phyloP scores from a whole-genome alignment of 2,113 vertebrate genomes.

The Pygoscelis antarcticus region DNA sequence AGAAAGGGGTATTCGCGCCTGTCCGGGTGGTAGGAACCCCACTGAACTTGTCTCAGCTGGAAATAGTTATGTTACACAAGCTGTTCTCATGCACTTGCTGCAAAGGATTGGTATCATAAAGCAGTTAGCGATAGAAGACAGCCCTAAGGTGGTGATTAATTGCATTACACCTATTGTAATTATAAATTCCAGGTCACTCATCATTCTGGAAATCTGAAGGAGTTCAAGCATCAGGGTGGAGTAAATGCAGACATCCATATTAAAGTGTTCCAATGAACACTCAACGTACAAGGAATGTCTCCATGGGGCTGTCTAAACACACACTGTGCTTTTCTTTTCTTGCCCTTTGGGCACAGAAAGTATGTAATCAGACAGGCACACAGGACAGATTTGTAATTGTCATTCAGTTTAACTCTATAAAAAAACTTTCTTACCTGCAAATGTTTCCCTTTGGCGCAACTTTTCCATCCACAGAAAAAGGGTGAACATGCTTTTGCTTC shows the following conservation, averaged over 20 bases:
- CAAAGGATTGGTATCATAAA: neutral
- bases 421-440: neutral
- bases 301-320: conserved; percentile 45
- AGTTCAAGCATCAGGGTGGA: conserved; percentile 54
- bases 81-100: conserved; percentile 45
- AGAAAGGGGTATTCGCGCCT: neutral
- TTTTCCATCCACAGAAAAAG: conserved; percentile 30
- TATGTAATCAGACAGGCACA: conserved; percentile 34
- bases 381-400: conserved; percentile 37
- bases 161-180: conserved; percentile 60
- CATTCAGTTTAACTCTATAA: neutral
- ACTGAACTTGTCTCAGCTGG: conserved; percentile 33
- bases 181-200: conserved; percentile 69
- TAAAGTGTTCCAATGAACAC: conserved; percentile 57
- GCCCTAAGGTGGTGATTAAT: conserved; percentile 55
- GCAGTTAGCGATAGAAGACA: neutral
- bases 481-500: neutral
- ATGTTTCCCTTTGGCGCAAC: conserved; percentile 19
- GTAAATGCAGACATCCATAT: conserved; percentile 5
- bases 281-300: conserved; percentile 50
- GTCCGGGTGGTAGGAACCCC: neutral
- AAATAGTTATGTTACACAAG: conserved; percentile 7
- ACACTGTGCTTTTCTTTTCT: conserved; percentile 21
- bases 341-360: conserved; percentile 59
- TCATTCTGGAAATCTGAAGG: conserved; percentile 44